These are phyloP conservation scores for Silurus meridionalis DNA, from an alignment of 2,113 vertebrate genomes.

Conservation along the genomic window DNA sequence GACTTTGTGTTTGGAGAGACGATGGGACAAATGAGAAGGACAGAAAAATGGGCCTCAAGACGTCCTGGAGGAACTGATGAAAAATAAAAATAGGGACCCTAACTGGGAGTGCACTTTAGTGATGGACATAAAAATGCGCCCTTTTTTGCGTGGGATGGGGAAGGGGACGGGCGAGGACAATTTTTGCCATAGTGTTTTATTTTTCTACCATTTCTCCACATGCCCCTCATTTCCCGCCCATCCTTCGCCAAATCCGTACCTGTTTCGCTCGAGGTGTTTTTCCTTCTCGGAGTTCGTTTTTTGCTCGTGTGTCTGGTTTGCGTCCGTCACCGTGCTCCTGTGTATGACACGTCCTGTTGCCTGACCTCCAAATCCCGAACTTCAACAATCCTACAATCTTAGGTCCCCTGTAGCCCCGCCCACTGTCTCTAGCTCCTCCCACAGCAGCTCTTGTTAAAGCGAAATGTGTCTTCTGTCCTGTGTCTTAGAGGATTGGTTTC, in stretches of 20 bases:
- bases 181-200: constrained; percentile 59
- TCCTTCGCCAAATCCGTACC: constrained; percentile 53
- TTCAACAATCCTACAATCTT: constrained; percentile 14
- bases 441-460: constrained; percentile 52
- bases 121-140: constrained; percentile 40
- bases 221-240: constrained; percentile 43
- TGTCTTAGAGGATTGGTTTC: constrained; percentile 67
- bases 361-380: constrained; percentile 38
- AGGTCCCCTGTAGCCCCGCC: constrained; percentile 17
- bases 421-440: constrained; percentile 31
- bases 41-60: too few species aligned
- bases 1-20: neutral
- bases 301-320: constrained; percentile 47
- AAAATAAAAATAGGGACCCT: neutral
- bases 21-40: neutral
- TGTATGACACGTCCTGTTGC: constrained; percentile 57
- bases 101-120: neutral
- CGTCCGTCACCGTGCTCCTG: constrained; percentile 66
- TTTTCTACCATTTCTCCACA: constrained; percentile 64
- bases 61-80: neutral
- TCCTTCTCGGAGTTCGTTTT: constrained; percentile 62
- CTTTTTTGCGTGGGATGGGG: constrained; percentile 39
- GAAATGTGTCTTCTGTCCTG: constrained; percentile 64
- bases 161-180: neutral
- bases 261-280: constrained; percentile 65